Base-by-base conservation (phyloP, 1,140 invertebrate species). In the Neodiprion pinetum region DNA sequence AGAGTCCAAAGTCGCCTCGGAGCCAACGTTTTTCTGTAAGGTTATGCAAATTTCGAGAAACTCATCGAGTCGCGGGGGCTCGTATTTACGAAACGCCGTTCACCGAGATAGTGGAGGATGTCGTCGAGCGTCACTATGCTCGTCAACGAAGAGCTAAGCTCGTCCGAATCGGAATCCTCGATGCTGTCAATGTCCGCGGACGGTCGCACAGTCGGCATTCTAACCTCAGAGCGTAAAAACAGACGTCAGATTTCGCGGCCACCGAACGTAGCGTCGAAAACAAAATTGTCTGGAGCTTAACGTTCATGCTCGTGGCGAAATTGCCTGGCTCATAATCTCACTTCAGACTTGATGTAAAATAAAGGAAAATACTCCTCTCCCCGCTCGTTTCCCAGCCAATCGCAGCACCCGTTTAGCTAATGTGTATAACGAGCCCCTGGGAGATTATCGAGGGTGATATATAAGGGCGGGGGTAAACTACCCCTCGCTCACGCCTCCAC, bases 391-490 rank as follows among this genome's bases (percentile, higher is more conserved):
- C 75, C 76, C 65, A 72, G 70, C 80, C 80, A 81, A 81, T 81
- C 80, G 75, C 78, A 79, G 74, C 65, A 21, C 73, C 75, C 78
- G 80, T 81, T 81, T 81, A 81, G 78, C 75, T 81, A 81, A 81
- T 81, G 78, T 76, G 67, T 71, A 76, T 81, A 81, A 81, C 78
- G 70, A 50, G 80, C 47, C 80, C 75, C 80, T 28, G 69, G 48
- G 70, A 67, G 53, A 74, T 70, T 72, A 70, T 73, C 48, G n/a
- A 47, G 14, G 50, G 79, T 80, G 80, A 78, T 61, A 17, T 61
- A 61, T 61, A 61, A 61, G 53, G 53, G 53, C 53, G 53, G 53
- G 53, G 53, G 53, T 61, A 61, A 61, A 61, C 53, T 61, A 61
- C 53, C 53, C 53, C 53, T 61, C 53, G 9, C 53, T 61, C 11